Evolutionary conservation across 2,113 vertebrate species (phyloP).

Genomic region (Porphyrio hochstetteri): DNA sequence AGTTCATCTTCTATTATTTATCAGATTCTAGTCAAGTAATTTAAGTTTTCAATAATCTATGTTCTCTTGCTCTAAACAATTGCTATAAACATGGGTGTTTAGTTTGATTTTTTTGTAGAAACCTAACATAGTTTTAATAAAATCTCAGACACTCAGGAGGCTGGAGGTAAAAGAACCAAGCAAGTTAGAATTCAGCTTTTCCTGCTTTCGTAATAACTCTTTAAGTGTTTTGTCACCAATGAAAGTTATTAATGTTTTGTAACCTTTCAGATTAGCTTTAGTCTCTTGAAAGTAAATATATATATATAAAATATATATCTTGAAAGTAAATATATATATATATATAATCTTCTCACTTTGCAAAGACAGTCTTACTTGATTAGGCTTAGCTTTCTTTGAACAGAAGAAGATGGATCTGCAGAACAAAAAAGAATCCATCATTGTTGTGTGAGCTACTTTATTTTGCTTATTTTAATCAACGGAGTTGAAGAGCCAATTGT

Average conservation of each 20-base stretch:
- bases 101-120: neutral
- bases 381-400: neutral
- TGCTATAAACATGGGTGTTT: neutral
- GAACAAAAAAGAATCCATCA: neutral
- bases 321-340: no score
- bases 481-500: neutral
- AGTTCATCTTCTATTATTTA: neutral
- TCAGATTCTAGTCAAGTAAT: neutral
- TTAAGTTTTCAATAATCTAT: neutral
- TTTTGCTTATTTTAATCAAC: neutral
- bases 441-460: neutral
- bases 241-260: neutral
- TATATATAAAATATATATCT: no score
- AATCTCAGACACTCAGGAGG: neutral
- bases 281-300: no score
- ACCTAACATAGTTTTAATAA: neutral
- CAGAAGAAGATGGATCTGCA: neutral
- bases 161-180: neutral
- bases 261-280: neutral
- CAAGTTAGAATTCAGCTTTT: neutral
- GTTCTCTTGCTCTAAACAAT: neutral
- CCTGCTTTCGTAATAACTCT: neutral
- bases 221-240: neutral
- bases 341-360: neutral
- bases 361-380: neutral